Evolutionary conservation across 2,797 vertebrate genomes (phyloP).

Genomic region (Acropternis orthonyx): DNA sequence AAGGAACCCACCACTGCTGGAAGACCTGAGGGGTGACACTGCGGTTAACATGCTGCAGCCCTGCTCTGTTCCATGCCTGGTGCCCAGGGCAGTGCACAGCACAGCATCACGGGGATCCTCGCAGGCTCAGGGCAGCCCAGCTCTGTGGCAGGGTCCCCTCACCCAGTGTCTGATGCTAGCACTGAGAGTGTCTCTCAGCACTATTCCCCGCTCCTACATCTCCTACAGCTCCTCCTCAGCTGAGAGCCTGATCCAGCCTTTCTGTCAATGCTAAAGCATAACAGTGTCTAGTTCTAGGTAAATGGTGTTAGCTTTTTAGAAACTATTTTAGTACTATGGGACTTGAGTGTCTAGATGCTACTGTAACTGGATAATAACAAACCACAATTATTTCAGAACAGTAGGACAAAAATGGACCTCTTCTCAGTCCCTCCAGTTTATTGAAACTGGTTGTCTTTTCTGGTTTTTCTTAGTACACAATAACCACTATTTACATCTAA

Average conservation of each 20-base stretch:
- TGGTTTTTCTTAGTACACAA: conserved; percentile 40
- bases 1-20: background rate
- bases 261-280: rapidly evolving
- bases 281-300: background rate
- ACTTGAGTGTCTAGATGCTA: background rate
- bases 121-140: rapidly evolving
- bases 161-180: background rate
- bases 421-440: background rate
- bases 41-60: background rate
- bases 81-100: rapidly evolving
- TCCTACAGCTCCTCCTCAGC: background rate
- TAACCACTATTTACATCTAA: conserved; percentile 61
- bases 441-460: conserved; percentile 35
- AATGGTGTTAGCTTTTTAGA: background rate
- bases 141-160: too few relatives aligned
- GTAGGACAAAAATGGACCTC: conserved; percentile 18
- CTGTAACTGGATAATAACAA: background rate
- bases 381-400: conserved; percentile 40
- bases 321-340: background rate
- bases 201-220: background rate
- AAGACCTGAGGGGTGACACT: background rate
- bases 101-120: background rate
- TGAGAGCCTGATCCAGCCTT: background rate
- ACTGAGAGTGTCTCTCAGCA: background rate
- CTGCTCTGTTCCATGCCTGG: rapidly evolving